Evolutionary conservation across 2,797 vertebrate species (phyloP).

Genomic region (Notolabrus celidotus): DNA sequence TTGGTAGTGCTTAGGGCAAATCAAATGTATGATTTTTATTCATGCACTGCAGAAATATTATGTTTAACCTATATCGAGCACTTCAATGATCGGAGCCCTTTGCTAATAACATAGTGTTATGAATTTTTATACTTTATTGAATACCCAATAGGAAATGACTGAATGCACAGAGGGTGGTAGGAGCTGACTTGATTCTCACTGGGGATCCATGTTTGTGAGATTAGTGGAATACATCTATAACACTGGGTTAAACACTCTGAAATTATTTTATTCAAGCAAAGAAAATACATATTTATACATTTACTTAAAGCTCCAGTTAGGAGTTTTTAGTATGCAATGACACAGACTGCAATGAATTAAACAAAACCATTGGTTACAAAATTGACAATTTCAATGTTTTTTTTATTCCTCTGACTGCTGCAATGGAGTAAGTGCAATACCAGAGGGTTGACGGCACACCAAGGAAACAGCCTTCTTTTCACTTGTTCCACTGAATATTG

Average conservation of each 20-base stretch:
- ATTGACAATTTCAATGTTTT: too few species aligned
- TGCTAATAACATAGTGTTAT: slow-evolving; percentile 33
- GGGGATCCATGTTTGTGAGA: slow-evolving; percentile 38
- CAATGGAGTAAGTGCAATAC: too few species aligned
- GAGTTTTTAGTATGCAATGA: too few species aligned
- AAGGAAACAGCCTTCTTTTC: too few species aligned
- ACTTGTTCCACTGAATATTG: too few species aligned
- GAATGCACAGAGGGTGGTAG: slow-evolving; percentile 29
- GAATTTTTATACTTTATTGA: slow-evolving; percentile 34
- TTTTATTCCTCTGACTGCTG: too few species aligned
- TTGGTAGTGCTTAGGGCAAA: neutral
- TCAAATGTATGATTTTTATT: neutral
- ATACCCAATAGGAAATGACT: slow-evolving; percentile 8
- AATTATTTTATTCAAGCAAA: neutral
- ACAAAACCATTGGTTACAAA: too few species aligned
- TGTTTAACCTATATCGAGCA: neutral
- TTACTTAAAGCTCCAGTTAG: too few species aligned
- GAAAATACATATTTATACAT: too few species aligned
- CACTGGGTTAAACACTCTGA: slow-evolving; percentile 9
- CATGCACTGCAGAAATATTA: neutral
- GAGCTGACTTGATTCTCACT: slow-evolving; percentile 13
- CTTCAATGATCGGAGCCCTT: neutral
- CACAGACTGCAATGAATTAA: too few species aligned
- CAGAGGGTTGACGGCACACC: too few species aligned
- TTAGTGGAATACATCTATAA: slow-evolving; percentile 17